Conservation (phyloP, 2,888 invertebrate genomes). For the Eilema depressum region DNA sequence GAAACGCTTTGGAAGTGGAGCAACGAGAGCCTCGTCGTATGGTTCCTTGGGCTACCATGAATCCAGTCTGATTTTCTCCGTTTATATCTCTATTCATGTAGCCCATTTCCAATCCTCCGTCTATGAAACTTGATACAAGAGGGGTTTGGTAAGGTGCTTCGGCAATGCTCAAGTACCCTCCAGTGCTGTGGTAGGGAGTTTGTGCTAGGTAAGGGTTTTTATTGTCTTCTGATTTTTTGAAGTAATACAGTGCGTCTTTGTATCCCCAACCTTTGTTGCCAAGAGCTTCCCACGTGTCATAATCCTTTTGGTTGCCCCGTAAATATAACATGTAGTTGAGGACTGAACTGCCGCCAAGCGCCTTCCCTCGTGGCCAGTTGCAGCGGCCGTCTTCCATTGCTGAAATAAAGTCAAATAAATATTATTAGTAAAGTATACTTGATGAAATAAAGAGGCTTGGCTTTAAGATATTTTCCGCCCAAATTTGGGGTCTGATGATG, state of each 20-base stretch:
- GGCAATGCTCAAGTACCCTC: slow-evolving; percentile 93
- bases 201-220: slow-evolving; percentile 93
- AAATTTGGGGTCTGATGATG: no score
- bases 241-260: slow-evolving; percentile 92
- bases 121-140: slow-evolving; percentile 92
- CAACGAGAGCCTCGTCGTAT: slow-evolving; percentile 93
- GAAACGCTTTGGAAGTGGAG: slow-evolving; percentile 95
- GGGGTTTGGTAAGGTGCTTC: slow-evolving; percentile 96
- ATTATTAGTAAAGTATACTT: no score
- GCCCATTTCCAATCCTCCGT: slow-evolving; percentile 94
- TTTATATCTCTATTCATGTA: slow-evolving; percentile 95
- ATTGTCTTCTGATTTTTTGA: slow-evolving; percentile 97
- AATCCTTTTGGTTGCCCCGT: slow-evolving; percentile 95
- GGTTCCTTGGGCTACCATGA: slow-evolving; percentile 96
- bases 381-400: slow-evolving; percentile 94
- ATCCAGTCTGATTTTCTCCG: slow-evolving; percentile 94
- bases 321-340: slow-evolving; percentile 97
- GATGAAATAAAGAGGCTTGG: no score
- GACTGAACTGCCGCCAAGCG: slow-evolving; percentile 95
- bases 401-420: slow-evolving; percentile 63
- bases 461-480: no score
- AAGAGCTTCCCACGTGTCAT: slow-evolving; percentile 94
- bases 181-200: slow-evolving; percentile 93
- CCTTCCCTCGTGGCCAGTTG: slow-evolving; percentile 97
- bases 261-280: slow-evolving; percentile 97